Conservation (phyloP, 2,888 invertebrate genomes). For the Lysandra bellargus region DNA sequence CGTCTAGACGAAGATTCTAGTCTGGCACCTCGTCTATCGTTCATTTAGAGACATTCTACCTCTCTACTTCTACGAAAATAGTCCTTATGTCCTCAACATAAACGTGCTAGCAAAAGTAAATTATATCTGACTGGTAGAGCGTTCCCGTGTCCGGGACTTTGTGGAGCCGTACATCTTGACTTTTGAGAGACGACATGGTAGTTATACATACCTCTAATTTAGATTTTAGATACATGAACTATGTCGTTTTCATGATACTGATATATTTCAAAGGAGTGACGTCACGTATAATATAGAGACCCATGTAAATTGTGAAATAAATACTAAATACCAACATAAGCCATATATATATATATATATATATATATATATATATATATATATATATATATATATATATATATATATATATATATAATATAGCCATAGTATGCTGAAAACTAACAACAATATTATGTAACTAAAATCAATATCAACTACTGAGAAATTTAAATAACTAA, state of each 20-base stretch:
- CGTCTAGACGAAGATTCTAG: slow-evolving; percentile 26
- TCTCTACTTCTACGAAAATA: neutral
- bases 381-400: too few relatives aligned
- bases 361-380: too few relatives aligned
- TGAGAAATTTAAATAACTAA: too few relatives aligned
- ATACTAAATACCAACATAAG: too few relatives aligned
- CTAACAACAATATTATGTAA: too few relatives aligned
- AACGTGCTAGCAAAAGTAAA: neutral
- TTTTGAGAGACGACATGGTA: neutral
- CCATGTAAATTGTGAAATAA: too few relatives aligned
- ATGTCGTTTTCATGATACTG: neutral
- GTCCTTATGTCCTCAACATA: neutral
- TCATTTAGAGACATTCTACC: neutral
- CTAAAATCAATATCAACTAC: too few relatives aligned
- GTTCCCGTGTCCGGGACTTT: slow-evolving; percentile 17
- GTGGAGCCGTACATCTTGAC: neutral
- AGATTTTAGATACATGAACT: neutral
- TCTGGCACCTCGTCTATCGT: slow-evolving; percentile 26
- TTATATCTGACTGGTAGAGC: neutral
- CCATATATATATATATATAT: too few relatives aligned
- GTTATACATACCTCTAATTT: neutral
- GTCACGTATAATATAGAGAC: neutral
- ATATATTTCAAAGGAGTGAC: neutral
- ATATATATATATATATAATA: too few relatives aligned
- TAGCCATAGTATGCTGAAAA: too few relatives aligned